These are phyloP conservation scores for Melanostigma gelatinosum DNA, from an alignment of 2,113 vertebrate genomes.

Conservation along the genomic window DNA sequence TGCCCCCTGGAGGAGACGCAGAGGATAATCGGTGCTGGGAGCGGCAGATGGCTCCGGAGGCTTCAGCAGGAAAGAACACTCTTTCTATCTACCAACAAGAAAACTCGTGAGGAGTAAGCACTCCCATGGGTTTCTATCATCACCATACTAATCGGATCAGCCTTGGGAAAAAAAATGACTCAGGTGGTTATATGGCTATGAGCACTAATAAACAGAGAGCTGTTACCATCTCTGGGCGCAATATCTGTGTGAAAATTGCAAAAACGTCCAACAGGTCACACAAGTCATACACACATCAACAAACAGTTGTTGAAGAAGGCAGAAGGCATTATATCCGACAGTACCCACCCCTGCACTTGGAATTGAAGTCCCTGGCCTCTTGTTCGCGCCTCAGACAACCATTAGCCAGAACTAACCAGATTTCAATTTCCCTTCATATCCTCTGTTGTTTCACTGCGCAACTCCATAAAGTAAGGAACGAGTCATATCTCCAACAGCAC, in stretches of 20 bases:
- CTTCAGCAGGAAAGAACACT: conserved; percentile 64
- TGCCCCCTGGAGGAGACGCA: conserved; percentile 75
- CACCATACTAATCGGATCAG: conserved; percentile 71
- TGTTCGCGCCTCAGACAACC: neutral
- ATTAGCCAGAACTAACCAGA: neutral
- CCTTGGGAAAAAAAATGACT: conserved; percentile 40
- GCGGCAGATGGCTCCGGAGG: conserved; percentile 62
- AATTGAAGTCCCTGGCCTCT: neutral
- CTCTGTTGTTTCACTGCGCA: neutral
- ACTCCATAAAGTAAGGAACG: neutral
- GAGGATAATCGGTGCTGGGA: conserved; percentile 51
- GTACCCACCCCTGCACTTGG: neutral
- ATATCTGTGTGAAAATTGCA: conserved; percentile 35
- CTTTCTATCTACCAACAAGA: conserved; percentile 63
- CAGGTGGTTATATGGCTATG: conserved; percentile 51
- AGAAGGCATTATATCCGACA: neutral
- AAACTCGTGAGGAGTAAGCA: conserved; percentile 58
- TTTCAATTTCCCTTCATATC: neutral
- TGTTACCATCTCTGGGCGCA: conserved; percentile 38
- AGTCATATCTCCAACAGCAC: neutral
- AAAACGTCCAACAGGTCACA: conserved; percentile 12
- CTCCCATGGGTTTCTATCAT: conserved; percentile 72
- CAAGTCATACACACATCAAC: neutral
- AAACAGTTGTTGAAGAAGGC: neutral
- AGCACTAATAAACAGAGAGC: conserved; percentile 51